Conservation (phyloP, 92 coral and sea anemone genomes). For the Parazoanthus swiftii region DNA sequence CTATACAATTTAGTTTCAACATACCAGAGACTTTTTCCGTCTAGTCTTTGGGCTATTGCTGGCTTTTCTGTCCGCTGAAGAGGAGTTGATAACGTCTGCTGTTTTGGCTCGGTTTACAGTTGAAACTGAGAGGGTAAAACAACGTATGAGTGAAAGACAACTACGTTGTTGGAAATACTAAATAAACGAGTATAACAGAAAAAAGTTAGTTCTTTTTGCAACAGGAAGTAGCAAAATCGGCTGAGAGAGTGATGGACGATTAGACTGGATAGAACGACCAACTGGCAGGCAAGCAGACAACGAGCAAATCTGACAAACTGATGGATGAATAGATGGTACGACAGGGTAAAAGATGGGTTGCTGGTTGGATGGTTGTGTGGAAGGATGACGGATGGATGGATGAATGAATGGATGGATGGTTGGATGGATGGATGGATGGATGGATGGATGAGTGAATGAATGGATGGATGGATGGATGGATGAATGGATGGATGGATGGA, state of each 20-base stretch:
- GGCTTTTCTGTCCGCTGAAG: background rate
- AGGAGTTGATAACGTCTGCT: background rate
- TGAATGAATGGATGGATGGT: no score
- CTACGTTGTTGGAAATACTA: background rate
- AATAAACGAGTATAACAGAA: background rate
- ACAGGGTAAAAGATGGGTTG: background rate
- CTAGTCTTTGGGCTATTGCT: background rate
- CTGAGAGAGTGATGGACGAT: background rate
- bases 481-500: no score
- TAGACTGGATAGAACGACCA: background rate
- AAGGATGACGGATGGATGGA: no score
- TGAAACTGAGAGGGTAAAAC: background rate
- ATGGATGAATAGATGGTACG: background rate
- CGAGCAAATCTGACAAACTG: background rate
- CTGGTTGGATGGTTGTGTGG: background rate
- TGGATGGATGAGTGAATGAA: no score
- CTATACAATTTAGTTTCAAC: background rate
- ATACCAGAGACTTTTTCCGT: conserved; percentile 10
- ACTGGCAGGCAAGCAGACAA: background rate
- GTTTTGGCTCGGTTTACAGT: conserved; percentile 1
- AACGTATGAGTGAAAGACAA: background rate
- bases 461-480: no score
- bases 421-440: no score
- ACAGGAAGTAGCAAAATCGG: background rate
- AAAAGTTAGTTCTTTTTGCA: background rate